Base-by-base conservation (phyloP, 2,888 invertebrate species). In the Hylaea fasciaria region DNA sequence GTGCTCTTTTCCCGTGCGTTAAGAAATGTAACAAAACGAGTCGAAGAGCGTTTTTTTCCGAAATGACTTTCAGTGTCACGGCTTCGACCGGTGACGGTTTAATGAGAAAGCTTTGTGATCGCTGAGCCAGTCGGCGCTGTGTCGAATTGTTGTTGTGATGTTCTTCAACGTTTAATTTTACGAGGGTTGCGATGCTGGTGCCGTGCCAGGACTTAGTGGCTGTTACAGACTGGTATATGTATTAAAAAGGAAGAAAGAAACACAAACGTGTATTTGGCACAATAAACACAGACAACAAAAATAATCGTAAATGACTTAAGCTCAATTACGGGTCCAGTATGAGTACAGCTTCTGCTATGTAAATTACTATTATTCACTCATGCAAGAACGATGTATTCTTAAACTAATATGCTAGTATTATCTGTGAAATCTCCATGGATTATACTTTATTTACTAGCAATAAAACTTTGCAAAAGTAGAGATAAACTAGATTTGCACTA, bases 41-140 rank as follows among this genome's bases (percentile, higher is more conserved):
- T 81, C 73, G 78, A 77, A 76, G 78, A 73, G 74, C 82, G 86
- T 85, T 87, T 89, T 89, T 87, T 76, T 77, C 81, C 72, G 82
- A 87, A 89, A 88, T 88, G 84, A 89, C 82, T 89, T 87, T 91
- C 85, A 87, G 87, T 89, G 89, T 88, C 89, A 88, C 86, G 87
- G 85, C 82, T 85, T 77, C 78, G 82, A 78, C 78, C 84, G 83
- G 82, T 86, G 89, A 89, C 87, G 90, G 84, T 86, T 87, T 91
- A 91, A 91, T 91, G 91, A 90, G 91, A 91, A 89, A 82, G 86
- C 87, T 87, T 91, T 91, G 91, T 91, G 88, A 82, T 80, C 85
- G 83, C 79, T 81, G 80, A 80, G 78, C 80, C 85, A 81, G 81
- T 80, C 87, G 86, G 81, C 79, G 79, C 87, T 89, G 91, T 91